Evolutionary conservation across 2,113 vertebrate species (phyloP), one percentile per base, ranked within the genome.

Genomic region (Corydoras sp.): DNA sequence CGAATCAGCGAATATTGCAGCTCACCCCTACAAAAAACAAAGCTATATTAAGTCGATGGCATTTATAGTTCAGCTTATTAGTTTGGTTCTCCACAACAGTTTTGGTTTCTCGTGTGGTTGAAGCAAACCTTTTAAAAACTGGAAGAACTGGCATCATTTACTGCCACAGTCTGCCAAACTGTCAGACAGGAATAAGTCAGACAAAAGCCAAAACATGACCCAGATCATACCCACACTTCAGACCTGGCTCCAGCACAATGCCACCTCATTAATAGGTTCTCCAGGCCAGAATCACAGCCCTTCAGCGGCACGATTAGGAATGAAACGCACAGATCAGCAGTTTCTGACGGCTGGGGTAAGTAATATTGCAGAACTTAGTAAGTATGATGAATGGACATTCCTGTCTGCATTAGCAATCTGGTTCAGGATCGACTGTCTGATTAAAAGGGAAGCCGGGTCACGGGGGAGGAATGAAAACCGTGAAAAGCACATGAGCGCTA

Each of bases 131-230:
- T 43, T 43, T 43, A 5, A 43, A 43, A 43, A 4, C 35, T 43
- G 35, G 35, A 43, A 5, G 4, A 8, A 80, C 64, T 58, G 68
- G 78, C 68, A 14, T 15, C 55, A 72, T 58, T 65, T 77, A 80
- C 83, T 85, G 81, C 79, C 79, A 48, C 59, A 65, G 18, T 24
- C 18, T 58, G 71, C 48, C 65, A 24, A 24, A 24, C 18, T 24
- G 65, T 50, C 48, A 68, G 80, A 81, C 78, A 85, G 80, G 73
- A 75, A 79, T 81, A 75, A 76, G 51, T 32, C 77, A 75, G 83
- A 84, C 79, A 75, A 81, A 78, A 48, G 7, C 18, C 62, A 74
- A 73, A 30, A 54, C 73, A 71, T 73, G 72, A 73, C 84, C 72
- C 71, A 76, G 75, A 81, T 62, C 58, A 68, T 79, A 74, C 75